Evolutionary conservation across 2,888 invertebrate genomes (phyloP).

Genomic region (Rhagophthalmus giganteus): DNA sequence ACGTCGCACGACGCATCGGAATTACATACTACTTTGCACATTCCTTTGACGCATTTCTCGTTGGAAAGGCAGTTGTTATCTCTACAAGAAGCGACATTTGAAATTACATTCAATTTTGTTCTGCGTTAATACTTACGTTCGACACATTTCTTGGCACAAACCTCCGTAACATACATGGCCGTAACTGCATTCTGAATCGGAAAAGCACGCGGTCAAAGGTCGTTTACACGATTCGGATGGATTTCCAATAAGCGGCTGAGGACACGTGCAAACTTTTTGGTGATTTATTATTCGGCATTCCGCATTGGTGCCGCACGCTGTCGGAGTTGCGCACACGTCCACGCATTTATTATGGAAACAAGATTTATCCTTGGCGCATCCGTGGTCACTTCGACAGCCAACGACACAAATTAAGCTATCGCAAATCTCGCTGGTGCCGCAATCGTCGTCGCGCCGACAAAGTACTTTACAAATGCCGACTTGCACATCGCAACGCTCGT

Average conservation of each 20-base stretch:
- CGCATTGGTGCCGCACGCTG: constrained; percentile 84
- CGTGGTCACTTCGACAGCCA: constrained; percentile 80
- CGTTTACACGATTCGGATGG: constrained; percentile 73
- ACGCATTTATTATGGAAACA: constrained; percentile 80
- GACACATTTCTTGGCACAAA: constrained; percentile 76
- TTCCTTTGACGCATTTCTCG: constrained; percentile 81
- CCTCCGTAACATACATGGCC: constrained; percentile 78
- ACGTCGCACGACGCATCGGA: constrained; percentile 78
- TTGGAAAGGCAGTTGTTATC: constrained; percentile 82
- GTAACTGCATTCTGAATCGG: constrained; percentile 68
- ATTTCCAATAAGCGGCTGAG: constrained; percentile 72
- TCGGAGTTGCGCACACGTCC: constrained; percentile 74
- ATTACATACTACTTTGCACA: constrained; percentile 84
- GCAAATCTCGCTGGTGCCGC: constrained; percentile 84
- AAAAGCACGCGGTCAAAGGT: constrained; percentile 65
- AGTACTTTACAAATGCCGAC: constrained; percentile 81
- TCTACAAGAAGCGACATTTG: too few relatives aligned
- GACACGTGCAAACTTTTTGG: constrained; percentile 74
- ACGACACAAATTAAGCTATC: constrained; percentile 75
- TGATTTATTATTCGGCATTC: constrained; percentile 72
- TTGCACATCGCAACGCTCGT: constrained; percentile 72
- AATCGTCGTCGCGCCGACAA: constrained; percentile 83
- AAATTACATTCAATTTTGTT: too few relatives aligned
- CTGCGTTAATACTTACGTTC: constrained; percentile 71
- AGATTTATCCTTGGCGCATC: constrained; percentile 72